These are phyloP conservation scores for Tenthredo distinguenda DNA, from an alignment of 2,888 invertebrate genomes.

Conservation along the genomic window DNA sequence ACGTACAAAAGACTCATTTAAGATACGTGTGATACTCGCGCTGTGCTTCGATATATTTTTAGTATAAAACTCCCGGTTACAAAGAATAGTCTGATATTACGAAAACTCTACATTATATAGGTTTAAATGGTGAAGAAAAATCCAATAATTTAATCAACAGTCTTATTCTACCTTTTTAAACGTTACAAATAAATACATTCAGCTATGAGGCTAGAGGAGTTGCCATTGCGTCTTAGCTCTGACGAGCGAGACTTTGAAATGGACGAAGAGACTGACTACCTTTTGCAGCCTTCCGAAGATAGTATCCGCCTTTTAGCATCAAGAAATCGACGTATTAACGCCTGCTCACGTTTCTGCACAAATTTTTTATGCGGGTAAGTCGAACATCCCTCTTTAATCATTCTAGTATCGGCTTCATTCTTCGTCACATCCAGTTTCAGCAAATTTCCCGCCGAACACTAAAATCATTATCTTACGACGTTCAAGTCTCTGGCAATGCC, in stretches of 20 bases:
- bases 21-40: background rate
- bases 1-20: background rate
- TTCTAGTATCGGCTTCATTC: background rate
- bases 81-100: constrained; percentile 28
- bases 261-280: constrained; percentile 77
- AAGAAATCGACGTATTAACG: constrained; percentile 68
- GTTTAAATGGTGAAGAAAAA: background rate
- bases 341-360: constrained; percentile 70
- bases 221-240: constrained; percentile 74
- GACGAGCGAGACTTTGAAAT: constrained; percentile 77
- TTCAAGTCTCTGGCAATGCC: background rate
- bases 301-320: constrained; percentile 69
- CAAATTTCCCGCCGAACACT: constrained; percentile 40
- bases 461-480: constrained; percentile 26
- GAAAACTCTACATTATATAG: background rate
- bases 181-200: constrained; percentile 26
- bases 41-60: constrained; percentile 45
- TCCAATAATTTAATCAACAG: background rate
- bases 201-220: constrained; percentile 75
- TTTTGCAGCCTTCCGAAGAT: constrained; percentile 73
- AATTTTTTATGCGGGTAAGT: constrained; percentile 74
- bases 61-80: background rate
- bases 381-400: background rate
- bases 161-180: constrained; percentile 1
- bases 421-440: background rate